Base-by-base conservation (phyloP, 2,888 invertebrate species). In the Drosophila paracracens region DNA sequence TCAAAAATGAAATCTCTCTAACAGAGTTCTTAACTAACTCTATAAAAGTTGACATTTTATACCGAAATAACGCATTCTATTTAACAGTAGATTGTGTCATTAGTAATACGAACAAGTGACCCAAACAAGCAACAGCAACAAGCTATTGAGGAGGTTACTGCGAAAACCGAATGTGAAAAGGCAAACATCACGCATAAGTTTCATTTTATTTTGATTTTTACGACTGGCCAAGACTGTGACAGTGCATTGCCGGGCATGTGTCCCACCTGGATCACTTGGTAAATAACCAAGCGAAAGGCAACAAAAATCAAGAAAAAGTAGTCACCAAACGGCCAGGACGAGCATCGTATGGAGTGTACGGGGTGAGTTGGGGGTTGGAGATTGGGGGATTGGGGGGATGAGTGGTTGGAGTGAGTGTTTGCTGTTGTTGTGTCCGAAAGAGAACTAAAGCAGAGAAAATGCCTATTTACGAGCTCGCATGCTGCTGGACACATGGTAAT, bases 141-240 rank as follows among this genome's bases (percentile, higher is more conserved):
- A 62, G 31, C 36, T 27, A 43, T 29, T 36, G 50, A 29, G 58
- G 18, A 59, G 51, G 38, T 11, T 25, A 51, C 36, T 25, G 57
- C 57, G 46, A 46, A 25, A 46, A 27, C 16, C 46, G 25, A 65
- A 63, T 81, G 70, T 58, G 63, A 83, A 75, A 74, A 66, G 63
- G 76, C 73, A 81, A 87, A 81, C 89, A 86, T 86, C 91, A 88
- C 87, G 91, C 91, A 91, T 91, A 91, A 88, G 89, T 90, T 87
- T 83, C 90, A 91, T 90, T 91, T 89, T 91, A 90, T 91, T 91
- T 91, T 90, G 91, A 91, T 91, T 92, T 91, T 91, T 91, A 92
- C 82, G 85, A 91, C 81, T 81, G 74, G 51, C 62, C 68, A 27
- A 68, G 54, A 54, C 64, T 69, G 77, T 81, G 81, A 78, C 85